Base-by-base conservation (phyloP, 2,113 vertebrate genomes). In the Nycticryphes semicollaris region DNA sequence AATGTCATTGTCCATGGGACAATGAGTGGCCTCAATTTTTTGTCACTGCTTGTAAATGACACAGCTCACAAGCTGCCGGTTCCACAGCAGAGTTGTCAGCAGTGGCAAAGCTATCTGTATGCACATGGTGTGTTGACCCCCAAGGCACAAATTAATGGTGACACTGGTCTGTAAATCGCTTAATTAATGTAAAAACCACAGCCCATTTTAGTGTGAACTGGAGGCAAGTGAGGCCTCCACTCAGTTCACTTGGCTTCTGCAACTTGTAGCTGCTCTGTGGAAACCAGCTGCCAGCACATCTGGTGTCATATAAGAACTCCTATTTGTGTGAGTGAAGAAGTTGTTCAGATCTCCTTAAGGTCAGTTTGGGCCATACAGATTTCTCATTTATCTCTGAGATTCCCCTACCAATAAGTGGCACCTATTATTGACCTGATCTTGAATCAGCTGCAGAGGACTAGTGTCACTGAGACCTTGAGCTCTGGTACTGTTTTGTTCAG, bases 21-120 rank as follows among this genome's bases (percentile, higher is more conserved):
- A 79, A 30, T 22, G 57, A 87, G 41, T 11, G 9, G 87, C 86
- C 70, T 94, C 67, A 21, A 30, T 82, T 92, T 95, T 95, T 73
- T 91, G 66, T 82, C 77, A 15, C 63, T 89, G 66, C 53, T 91
- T 59, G 69, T 51, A 62, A 78, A 66, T 50, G 69, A 69, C 87
- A 81, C 21, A 57, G 35, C 27, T 96, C 56, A 72, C 54, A 92
- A 78, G 51, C 31, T 87, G 31, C 35, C 45, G 0, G 0, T 48
- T 83, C 35, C 67, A 60, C 62, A 63, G 60, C 66, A 91, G 92
- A 63, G 12, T 14, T 92, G 41, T 62, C 82, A 63, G 62, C 22
- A 56, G 66, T 27, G 33, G 54, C 53, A 80, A 82, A 87, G 14
- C 23, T 70, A 3, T 39, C 79, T 66, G 22, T 77, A 39, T 17